phyloP scores from a whole-genome alignment of 23 tunicate species.

The Phallusia fumigata region DNA sequence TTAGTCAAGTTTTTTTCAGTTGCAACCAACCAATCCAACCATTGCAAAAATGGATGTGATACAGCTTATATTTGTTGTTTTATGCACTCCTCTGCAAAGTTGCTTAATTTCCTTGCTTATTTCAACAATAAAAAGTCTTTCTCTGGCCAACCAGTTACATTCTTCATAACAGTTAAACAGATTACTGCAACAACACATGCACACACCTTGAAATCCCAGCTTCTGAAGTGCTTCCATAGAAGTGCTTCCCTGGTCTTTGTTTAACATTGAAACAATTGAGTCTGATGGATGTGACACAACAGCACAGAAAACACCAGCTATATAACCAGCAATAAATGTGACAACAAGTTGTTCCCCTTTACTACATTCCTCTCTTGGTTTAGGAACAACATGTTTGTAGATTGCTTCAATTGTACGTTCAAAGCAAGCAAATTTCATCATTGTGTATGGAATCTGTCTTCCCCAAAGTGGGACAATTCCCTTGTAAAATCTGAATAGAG shows the following conservation, averaged over 20 bases:
- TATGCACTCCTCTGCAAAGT: too few species aligned
- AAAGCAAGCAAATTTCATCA: slow-evolving; percentile 99
- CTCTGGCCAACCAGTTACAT: background rate
- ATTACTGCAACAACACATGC: background rate
- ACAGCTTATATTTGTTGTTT: background rate
- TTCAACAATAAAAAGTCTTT: too few species aligned
- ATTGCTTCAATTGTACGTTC: slow-evolving; percentile 94
- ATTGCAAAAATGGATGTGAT: too few species aligned
- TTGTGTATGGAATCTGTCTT: too few species aligned
- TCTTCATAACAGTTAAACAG: background rate
- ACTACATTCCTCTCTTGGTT: slow-evolving; percentile 82
- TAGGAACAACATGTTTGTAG: slow-evolving; percentile 77
- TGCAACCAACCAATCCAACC: too few species aligned
- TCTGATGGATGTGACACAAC: slow-evolving; percentile 96
- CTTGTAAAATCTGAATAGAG: slow-evolving; percentile 56
- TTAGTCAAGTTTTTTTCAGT: too few species aligned
- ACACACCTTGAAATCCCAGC: slow-evolving; percentile 63
- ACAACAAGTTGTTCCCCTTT: slow-evolving; percentile 80
- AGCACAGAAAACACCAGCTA: slow-evolving; percentile 98
- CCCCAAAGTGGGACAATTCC: slow-evolving; percentile 89
- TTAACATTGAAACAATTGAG: slow-evolving; percentile 83
- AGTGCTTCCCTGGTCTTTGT: slow-evolving; percentile 74
- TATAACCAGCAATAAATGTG: slow-evolving; percentile 94
- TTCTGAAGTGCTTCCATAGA: slow-evolving; percentile 75
- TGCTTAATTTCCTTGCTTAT: too few species aligned